Evolutionary conservation across 2,888 invertebrate species (phyloP).

Genomic region (Ormyrus thymus): DNA sequence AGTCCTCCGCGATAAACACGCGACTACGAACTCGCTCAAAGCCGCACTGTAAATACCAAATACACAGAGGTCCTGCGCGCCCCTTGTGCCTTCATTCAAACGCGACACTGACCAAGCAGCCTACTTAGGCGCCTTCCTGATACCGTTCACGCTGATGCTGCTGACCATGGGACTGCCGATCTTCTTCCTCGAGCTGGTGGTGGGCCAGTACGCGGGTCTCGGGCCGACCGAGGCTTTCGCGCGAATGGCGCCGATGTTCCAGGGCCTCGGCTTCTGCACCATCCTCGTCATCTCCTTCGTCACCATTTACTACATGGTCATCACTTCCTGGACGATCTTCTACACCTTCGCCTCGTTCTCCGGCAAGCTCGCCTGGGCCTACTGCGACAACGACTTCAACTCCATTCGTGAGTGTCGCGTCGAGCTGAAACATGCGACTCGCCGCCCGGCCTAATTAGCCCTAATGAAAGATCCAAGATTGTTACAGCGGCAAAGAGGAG

Average conservation of each 20-base stretch:
- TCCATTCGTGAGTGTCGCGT: conserved; percentile 78
- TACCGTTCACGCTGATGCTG: conserved; percentile 85
- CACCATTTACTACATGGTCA: conserved; percentile 87
- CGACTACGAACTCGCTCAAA: too few relatives aligned
- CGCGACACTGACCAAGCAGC: too few relatives aligned
- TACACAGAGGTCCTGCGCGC: too few relatives aligned
- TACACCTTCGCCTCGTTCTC: conserved; percentile 84
- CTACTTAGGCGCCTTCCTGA: conserved; percentile 82
- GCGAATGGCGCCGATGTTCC: conserved; percentile 79
- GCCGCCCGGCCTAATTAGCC: too few relatives aligned
- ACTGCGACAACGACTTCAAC: conserved; percentile 81
- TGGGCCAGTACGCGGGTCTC: conserved; percentile 87
- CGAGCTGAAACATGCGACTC: too few relatives aligned
- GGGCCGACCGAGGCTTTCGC: conserved; percentile 82
- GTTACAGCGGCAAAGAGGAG: conserved; percentile 82
- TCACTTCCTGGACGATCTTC: conserved; percentile 86
- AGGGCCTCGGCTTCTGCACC: conserved; percentile 80
- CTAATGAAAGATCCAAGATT: conserved; percentile 74
- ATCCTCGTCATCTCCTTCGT: conserved; percentile 83
- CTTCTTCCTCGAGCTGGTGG: conserved; percentile 85
- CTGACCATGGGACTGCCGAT: conserved; percentile 87
- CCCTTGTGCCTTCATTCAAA: too few relatives aligned
- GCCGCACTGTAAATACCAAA: too few relatives aligned
- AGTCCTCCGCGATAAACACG: too few relatives aligned
- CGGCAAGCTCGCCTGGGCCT: conserved; percentile 81